phyloP scores from a whole-genome alignment of 2,797 vertebrate genomes.

The Catamblyrhynchus diadema region DNA sequence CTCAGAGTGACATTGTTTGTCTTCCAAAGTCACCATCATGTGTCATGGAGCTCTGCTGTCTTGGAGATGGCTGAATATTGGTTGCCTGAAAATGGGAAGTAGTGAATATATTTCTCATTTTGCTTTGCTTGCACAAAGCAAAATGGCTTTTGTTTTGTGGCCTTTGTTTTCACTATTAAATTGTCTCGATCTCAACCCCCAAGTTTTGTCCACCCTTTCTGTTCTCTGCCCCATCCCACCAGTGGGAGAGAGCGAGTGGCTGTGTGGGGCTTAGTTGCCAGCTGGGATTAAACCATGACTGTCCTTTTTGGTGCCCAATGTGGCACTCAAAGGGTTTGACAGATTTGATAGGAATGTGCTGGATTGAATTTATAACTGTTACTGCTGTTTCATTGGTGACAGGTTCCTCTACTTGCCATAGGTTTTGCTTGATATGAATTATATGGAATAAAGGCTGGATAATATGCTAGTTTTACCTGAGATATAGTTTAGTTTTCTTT shows the following conservation, averaged over 20 bases:
- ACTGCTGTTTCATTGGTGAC: neutral
- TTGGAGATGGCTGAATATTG: neutral
- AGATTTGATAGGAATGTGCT: neutral
- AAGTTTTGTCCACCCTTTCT: neutral
- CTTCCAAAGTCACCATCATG: rapidly evolving
- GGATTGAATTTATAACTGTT: neutral
- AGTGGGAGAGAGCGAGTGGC: neutral
- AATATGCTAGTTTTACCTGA: neutral
- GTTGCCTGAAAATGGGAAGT: neutral
- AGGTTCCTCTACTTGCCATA: neutral
- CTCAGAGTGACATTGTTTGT: rapidly evolving
- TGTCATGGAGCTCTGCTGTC: rapidly evolving
- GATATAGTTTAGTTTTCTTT: neutral
- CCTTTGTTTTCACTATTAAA: neutral
- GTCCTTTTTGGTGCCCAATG: neutral
- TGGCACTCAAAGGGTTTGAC: neutral
- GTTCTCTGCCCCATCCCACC: neutral
- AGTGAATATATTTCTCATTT: neutral
- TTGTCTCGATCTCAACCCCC: neutral
- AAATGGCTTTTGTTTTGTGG: too few relatives aligned
- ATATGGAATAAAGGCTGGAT: neutral
- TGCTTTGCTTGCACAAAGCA: neutral
- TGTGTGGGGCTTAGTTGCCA: neutral
- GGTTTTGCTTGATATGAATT: neutral
- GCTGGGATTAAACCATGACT: neutral